Percentiles rank a stretch among this genome's conserved stretches.
phyloP scores from a whole-genome alignment of 1,140 invertebrate species.

The Leptinotarsa lineolata region DNA sequence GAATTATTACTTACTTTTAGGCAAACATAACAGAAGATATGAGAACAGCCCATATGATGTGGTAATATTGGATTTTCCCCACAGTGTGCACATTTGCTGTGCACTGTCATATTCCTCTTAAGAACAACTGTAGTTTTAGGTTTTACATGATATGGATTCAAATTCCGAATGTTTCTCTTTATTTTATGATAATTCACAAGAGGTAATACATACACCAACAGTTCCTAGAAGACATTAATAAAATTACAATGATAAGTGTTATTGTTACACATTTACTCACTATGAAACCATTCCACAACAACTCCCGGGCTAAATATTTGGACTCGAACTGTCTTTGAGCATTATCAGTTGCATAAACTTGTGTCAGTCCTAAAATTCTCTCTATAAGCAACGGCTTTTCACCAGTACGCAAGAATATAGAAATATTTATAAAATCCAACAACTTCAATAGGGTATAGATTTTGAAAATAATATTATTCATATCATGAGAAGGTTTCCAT shows the following conservation, averaged over 20 bases:
- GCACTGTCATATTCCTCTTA: conserved; percentile 52
- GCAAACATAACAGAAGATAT: conserved; percentile 70
- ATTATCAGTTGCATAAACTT: conserved; percentile 46
- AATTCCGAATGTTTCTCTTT: conserved; percentile 44
- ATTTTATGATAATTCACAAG: conserved; percentile 55
- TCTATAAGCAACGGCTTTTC: conserved; percentile 50
- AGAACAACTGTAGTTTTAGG: conserved; percentile 21
- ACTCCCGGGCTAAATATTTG: conserved; percentile 53
- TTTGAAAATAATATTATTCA: conserved; percentile 42
- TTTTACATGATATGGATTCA: conserved; percentile 48
- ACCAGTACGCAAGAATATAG: conserved; percentile 49
- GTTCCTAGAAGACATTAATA: conserved; percentile 39
- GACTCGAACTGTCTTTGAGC: conserved; percentile 43
- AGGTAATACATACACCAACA: conserved; percentile 51
- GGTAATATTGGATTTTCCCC: conserved; percentile 62
- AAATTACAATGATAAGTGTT: conserved; percentile 5
- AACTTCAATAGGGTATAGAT: conserved; percentile 43
- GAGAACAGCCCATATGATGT: conserved; percentile 66
- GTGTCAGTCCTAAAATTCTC: conserved; percentile 50
- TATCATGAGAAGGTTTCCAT: conserved; percentile 38
- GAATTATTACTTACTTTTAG: conserved; percentile 58
- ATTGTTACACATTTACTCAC: conserved; percentile 37
- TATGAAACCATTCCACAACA: conserved; percentile 56
- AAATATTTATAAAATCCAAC: conserved; percentile 51
- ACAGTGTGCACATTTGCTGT: conserved; percentile 63